A percentile compares a stretch with the other conserved stretches of the same genome.
Evolutionary conservation across 2,113 vertebrate genomes (phyloP).

Genomic region (Petaurus breviceps): DNA sequence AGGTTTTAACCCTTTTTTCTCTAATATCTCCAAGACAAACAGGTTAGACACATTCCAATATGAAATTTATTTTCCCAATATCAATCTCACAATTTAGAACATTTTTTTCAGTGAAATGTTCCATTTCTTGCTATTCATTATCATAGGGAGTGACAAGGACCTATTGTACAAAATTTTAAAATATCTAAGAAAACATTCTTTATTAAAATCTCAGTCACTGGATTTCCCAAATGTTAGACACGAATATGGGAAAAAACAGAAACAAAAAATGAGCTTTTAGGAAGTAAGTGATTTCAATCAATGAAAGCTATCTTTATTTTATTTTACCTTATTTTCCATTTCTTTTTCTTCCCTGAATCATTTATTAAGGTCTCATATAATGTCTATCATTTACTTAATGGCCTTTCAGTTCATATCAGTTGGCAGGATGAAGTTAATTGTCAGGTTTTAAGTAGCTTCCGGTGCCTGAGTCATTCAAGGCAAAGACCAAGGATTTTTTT

Average conservation of each 20-base stretch:
- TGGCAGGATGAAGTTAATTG: no score
- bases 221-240: neutral
- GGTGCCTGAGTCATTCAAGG: no score
- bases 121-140: neutral
- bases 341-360: no score
- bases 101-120: neutral
- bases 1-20: neutral
- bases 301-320: neutral
- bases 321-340: no score
- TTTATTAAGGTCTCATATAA: no score
- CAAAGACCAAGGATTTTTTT: no score
- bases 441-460: no score
- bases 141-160: neutral
- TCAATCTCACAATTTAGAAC: neutral
- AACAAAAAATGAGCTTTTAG: neutral
- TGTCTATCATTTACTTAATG: no score
- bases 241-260: neutral
- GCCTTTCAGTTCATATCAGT: no score
- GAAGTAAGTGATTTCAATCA: slow-evolving; percentile 4
- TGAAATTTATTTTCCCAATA: neutral
- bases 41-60: neutral
- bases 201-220: neutral
- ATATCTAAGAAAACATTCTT: neutral
- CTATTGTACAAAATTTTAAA: neutral
- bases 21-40: neutral